phyloP scores from a whole-genome alignment of 2,113 vertebrate genomes.

The Esox niger region DNA sequence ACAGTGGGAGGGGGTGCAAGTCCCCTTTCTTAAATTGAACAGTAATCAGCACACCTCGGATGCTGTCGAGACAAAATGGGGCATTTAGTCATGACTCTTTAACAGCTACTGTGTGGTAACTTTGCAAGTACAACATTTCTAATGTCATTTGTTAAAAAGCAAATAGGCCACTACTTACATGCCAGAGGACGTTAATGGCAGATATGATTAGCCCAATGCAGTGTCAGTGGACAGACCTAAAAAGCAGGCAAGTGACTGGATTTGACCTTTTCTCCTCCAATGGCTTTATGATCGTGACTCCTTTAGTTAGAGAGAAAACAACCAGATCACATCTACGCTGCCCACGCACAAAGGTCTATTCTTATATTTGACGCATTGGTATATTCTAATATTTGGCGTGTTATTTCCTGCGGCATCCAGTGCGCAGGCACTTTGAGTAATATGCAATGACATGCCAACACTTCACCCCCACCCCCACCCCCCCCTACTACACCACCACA shows the following conservation, averaged over 20 bases:
- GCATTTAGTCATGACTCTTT: conserved; percentile 34
- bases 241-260: too few relatives aligned
- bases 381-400: conserved; percentile 51
- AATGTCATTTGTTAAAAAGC: conserved; percentile 27
- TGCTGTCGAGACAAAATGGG: too few relatives aligned
- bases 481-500: conserved; percentile 6
- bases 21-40: too few relatives aligned
- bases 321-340: conserved; percentile 35
- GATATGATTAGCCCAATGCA: conserved; percentile 6
- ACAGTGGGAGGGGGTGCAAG: too few relatives aligned
- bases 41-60: too few relatives aligned
- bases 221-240: too few relatives aligned
- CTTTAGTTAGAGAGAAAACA: conserved; percentile 47
- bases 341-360: conserved; percentile 35
- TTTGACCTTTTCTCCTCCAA: neutral
- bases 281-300: conserved; percentile 34
- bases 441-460: conserved; percentile 37
- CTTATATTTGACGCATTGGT: conserved; percentile 48
- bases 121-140: conserved; percentile 29
- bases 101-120: conserved; percentile 31
- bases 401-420: conserved; percentile 53
- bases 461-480: conserved; percentile 38
- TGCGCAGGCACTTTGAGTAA: conserved; percentile 46
- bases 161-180: conserved; percentile 17
- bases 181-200: conserved; percentile 9